Conservation (phyloP, 2,113 vertebrate genomes). For the Pterocles orientalis region DNA sequence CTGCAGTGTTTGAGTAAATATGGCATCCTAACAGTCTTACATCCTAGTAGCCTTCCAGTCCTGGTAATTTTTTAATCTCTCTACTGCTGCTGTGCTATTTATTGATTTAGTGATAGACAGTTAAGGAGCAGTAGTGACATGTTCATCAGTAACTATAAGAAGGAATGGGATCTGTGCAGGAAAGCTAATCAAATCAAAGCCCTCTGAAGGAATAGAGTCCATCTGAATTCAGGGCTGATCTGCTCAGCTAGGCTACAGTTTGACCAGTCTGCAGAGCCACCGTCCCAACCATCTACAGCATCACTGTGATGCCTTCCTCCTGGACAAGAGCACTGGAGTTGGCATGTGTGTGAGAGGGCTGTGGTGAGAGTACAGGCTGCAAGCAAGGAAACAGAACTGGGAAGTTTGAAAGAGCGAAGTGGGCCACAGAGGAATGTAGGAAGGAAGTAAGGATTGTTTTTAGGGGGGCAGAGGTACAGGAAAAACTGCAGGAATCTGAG, state of each 20-base stretch:
- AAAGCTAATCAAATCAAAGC: neutral
- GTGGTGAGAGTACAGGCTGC: neutral
- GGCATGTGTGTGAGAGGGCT: neutral
- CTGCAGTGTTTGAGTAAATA: neutral
- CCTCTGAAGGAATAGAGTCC: neutral
- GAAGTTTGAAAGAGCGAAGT: neutral
- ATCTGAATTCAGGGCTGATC: neutral
- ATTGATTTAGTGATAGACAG: neutral
- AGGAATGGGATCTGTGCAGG: neutral
- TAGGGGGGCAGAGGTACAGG: neutral
- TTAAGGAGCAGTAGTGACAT: neutral
- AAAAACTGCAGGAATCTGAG: neutral
- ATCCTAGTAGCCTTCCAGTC: neutral
- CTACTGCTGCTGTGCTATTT: neutral
- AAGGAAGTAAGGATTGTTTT: neutral
- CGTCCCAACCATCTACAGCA: neutral
- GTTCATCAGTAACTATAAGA: neutral
- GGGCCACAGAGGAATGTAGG: rapidly evolving
- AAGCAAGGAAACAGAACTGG: neutral
- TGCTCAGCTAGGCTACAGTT: neutral
- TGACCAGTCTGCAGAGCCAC: neutral
- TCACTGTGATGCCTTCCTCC: neutral
- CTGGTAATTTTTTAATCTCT: neutral
- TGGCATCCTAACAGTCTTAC: neutral
- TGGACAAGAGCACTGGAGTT: neutral